Evolutionary conservation across 1,140 invertebrate genomes (phyloP).

Genomic region (Chironomus striatipennis): DNA sequence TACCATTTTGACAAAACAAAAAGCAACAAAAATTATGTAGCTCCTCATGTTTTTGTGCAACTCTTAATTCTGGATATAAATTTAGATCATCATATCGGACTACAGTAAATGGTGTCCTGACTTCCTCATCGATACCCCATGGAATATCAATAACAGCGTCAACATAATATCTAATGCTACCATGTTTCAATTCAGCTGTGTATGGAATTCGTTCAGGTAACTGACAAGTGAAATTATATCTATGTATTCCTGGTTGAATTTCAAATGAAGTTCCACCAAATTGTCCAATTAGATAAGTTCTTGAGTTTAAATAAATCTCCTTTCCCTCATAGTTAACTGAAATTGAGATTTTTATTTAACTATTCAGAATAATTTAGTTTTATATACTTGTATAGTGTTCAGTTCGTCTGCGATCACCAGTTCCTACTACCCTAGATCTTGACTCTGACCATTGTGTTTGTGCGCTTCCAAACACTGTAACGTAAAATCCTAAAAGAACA

Average conservation of each 20-base stretch:
- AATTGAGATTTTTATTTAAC: neutral
- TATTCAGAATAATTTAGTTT: no score
- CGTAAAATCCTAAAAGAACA: neutral
- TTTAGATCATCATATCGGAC: conserved; percentile 15
- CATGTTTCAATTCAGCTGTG: neutral
- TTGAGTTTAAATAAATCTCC: neutral
- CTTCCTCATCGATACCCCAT: neutral
- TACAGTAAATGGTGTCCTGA: neutral
- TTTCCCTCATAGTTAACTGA: neutral
- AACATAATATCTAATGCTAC: neutral
- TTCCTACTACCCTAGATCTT: no score
- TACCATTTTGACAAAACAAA: no score
- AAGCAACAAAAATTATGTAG: neutral
- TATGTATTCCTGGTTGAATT: neutral
- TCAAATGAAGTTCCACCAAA: neutral
- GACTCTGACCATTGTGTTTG: neutral
- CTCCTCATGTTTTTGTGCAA: neutral
- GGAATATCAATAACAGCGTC: neutral
- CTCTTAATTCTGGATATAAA: neutral
- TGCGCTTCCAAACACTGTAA: neutral
- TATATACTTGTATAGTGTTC: no score
- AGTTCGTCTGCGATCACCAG: no score
- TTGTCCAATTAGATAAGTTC: neutral
- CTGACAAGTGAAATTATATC: neutral
- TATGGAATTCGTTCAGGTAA: neutral